These are phyloP conservation scores for Chloebia gouldiae DNA, from an alignment of 2,113 vertebrate genomes.

Conservation along the genomic window DNA sequence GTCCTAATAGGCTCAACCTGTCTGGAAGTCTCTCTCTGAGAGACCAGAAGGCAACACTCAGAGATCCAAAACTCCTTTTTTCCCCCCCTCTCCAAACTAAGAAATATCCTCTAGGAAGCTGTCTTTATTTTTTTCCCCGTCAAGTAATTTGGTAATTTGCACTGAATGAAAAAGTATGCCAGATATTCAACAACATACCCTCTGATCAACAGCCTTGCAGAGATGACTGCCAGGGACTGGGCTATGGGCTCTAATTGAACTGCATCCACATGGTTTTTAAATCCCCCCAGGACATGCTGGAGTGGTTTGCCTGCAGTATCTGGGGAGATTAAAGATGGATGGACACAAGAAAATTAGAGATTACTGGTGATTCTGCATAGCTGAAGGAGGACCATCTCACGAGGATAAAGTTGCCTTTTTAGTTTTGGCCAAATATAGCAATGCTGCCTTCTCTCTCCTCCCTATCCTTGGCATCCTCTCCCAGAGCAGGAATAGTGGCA, in stretches of 20 bases:
- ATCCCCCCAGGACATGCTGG: conserved; percentile 71
- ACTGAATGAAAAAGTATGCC: conserved; percentile 60
- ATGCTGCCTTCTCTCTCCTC: conserved; percentile 33
- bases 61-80: neutral
- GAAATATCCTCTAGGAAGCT: neutral
- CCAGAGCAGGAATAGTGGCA: neutral
- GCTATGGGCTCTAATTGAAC: conserved; percentile 74
- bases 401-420: conserved; percentile 50
- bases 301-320: conserved; percentile 75
- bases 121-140: neutral
- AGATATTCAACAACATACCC: conserved; percentile 75
- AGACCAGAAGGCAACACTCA: neutral
- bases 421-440: conserved; percentile 46
- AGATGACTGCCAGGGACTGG: conserved; percentile 74
- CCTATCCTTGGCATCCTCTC: conserved; percentile 17
- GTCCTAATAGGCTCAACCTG: neutral
- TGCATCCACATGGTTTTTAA: conserved; percentile 74
- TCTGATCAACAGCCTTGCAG: conserved; percentile 75
- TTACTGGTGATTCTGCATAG: conserved; percentile 70
- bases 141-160: conserved; percentile 40
- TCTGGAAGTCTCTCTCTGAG: neutral
- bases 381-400: conserved; percentile 65
- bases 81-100: neutral
- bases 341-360: conserved; percentile 79
- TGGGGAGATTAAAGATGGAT: conserved; percentile 77